Percentiles rank a stretch among this genome's conserved stretches.
These are phyloP conservation scores for Hyperopisus bebe DNA, from an alignment of 2,113 vertebrate genomes.

Conservation along the genomic window DNA sequence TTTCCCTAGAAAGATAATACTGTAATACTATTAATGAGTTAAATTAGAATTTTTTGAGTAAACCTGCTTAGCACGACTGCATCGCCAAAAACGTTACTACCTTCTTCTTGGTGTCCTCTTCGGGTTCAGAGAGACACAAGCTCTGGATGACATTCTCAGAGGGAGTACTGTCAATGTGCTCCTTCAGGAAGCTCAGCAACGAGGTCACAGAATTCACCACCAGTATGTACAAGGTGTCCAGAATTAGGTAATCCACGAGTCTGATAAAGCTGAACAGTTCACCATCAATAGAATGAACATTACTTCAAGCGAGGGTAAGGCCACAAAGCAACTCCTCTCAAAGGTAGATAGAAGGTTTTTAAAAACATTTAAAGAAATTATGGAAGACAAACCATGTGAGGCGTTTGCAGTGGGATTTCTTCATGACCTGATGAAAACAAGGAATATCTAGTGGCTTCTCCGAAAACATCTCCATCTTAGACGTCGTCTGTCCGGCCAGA, in stretches of 20 bases:
- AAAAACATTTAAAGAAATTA: neutral
- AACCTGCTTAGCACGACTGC: neutral
- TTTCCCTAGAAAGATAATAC: neutral
- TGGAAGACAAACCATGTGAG: conserved; percentile 60
- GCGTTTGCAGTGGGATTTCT: conserved; percentile 53
- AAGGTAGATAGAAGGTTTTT: neutral
- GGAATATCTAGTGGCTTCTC: conserved; percentile 50
- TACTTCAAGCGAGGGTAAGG: neutral
- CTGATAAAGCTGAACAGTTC: conserved; percentile 66
- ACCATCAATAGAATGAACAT: neutral
- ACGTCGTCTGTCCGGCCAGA: conserved; percentile 5
- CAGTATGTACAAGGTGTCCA: conserved; percentile 66
- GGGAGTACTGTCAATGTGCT: conserved; percentile 58
- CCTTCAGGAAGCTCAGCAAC: conserved; percentile 58
- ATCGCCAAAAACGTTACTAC: conserved; percentile 32
- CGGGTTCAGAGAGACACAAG: conserved; percentile 47
- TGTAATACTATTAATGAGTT: too few relatives aligned
- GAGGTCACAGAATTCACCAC: conserved; percentile 59
- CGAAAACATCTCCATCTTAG: conserved; percentile 35
- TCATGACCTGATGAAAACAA: conserved; percentile 54
- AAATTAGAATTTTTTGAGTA: neutral
- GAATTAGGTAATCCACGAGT: conserved; percentile 73
- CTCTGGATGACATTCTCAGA: conserved; percentile 56
- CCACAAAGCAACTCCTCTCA: neutral
- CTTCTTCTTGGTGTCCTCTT: conserved; percentile 51